These are phyloP conservation scores for Scartelaos histophorus DNA, from an alignment of 2,113 vertebrate species.

Conservation along the genomic window DNA sequence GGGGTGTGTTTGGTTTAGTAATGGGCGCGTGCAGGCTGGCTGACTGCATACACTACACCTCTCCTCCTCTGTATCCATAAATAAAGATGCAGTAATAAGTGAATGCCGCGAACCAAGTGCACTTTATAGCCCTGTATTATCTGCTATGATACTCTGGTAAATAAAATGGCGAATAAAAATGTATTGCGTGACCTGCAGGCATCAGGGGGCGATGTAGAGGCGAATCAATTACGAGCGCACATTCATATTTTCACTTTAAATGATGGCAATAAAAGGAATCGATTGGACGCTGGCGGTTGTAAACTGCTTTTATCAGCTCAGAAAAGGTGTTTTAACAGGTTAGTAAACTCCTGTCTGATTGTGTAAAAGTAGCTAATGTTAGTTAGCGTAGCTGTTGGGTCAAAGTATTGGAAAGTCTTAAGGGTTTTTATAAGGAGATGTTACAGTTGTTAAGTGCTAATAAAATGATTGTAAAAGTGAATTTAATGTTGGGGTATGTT, in stretches of 20 bases:
- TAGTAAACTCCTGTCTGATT: constrained; percentile 48
- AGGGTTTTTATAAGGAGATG: not conserved
- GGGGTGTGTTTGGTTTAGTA: constrained; percentile 41
- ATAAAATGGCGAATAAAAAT: constrained; percentile 47
- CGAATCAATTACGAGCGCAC: constrained; percentile 52
- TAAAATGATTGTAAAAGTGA: constrained; percentile 9
- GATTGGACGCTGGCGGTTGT: constrained; percentile 21
- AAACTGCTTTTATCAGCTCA: constrained; percentile 47
- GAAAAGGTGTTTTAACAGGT: constrained; percentile 45
- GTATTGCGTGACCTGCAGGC: constrained; percentile 32
- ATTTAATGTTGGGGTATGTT: constrained; percentile 11
- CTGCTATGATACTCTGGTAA: constrained; percentile 35
- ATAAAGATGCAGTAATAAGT: constrained; percentile 41
- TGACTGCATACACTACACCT: constrained; percentile 3
- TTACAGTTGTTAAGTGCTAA: not conserved
- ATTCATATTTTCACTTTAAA: constrained; percentile 38
- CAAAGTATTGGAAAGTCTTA: constrained; percentile 32
- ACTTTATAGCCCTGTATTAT: constrained; percentile 47
- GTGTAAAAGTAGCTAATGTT: constrained; percentile 33
- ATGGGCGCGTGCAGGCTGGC: constrained; percentile 19
- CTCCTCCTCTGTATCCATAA: constrained; percentile 38
- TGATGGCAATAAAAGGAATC: constrained; percentile 28
- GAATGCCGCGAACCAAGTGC: constrained; percentile 27
- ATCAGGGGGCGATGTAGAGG: constrained; percentile 31
- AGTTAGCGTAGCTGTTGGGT: constrained; percentile 36